A percentile compares a stretch with the other conserved stretches of the same genome.
These are phyloP conservation scores for Tachina lurida DNA, from an alignment of 2,888 invertebrate genomes.

Conservation along the genomic window DNA sequence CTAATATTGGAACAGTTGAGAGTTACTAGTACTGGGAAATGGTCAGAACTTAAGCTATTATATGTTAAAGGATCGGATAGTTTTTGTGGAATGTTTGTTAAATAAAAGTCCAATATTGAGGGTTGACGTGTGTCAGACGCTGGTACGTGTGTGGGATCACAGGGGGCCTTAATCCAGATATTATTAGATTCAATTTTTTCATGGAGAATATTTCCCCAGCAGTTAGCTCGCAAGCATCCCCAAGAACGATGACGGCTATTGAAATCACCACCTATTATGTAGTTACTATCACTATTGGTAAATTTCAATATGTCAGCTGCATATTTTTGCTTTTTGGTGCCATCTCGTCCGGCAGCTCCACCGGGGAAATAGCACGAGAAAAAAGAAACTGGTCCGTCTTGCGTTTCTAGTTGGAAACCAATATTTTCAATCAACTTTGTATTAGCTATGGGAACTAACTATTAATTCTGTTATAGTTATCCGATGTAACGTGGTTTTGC, in stretches of 20 bases:
- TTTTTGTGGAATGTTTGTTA: too few species aligned
- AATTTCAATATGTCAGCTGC: not conserved
- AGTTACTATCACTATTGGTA: not conserved
- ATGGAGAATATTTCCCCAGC: too few species aligned
- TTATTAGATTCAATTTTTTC: too few species aligned
- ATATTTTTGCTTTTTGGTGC: conserved; percentile 75
- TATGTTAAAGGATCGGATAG: too few species aligned
- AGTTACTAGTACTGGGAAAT: too few species aligned
- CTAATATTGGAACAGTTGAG: too few species aligned
- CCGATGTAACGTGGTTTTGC: not conserved
- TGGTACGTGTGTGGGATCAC: too few species aligned
- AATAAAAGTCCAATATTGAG: too few species aligned
- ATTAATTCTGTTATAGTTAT: not conserved
- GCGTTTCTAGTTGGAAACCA: conserved; percentile 14
- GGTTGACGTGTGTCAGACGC: too few species aligned
- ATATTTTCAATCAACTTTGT: conserved; percentile 40
- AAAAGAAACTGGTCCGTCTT: conserved; percentile 83
- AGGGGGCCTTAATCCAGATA: too few species aligned
- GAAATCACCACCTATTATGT: not conserved
- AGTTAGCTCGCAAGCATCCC: conserved; percentile 82
- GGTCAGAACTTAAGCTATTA: too few species aligned
- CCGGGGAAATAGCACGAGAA: conserved; percentile 84
- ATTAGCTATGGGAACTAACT: conserved; percentile 1
- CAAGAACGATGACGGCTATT: conserved; percentile 85
- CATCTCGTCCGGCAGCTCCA: conserved; percentile 82